These are phyloP conservation scores for Drosophila trapezifrons DNA, from an alignment of 1,140 invertebrate species.

Conservation along the genomic window DNA sequence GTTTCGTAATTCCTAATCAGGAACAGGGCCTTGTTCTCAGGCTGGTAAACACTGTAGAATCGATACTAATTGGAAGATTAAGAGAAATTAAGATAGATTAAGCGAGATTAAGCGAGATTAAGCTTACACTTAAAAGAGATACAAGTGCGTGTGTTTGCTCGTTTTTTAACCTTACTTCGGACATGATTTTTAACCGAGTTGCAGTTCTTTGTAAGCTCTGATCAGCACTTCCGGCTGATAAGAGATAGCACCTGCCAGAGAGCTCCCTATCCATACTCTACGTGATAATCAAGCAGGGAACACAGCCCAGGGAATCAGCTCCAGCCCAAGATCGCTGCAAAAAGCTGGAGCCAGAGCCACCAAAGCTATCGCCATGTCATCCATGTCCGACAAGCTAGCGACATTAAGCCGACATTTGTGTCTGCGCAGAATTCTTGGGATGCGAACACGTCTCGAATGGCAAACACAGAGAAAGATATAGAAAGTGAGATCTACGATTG, in stretches of 20 bases:
- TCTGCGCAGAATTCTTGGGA: constrained; percentile 11
- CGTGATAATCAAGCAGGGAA: constrained; percentile 21
- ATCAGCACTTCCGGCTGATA: constrained; percentile 8
- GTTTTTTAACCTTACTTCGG: background rate
- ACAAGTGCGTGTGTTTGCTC: background rate
- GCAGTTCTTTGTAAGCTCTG: background rate
- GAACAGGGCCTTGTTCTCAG: background rate
- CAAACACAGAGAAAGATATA: background rate
- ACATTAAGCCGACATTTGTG: background rate
- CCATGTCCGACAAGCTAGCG: constrained; percentile 25
- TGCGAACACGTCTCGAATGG: constrained; percentile 19
- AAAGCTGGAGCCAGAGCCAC: constrained; percentile 3
- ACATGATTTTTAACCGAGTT: constrained; percentile 17
- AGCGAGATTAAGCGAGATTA: no score
- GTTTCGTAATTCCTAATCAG: background rate
- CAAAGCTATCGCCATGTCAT: constrained; percentile 20
- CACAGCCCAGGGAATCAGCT: no score
- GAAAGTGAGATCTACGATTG: background rate
- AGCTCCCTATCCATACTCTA: constrained; percentile 12
- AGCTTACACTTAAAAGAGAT: background rate
- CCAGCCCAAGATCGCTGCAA: background rate
- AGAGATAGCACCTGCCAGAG: background rate
- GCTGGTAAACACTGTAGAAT: background rate
- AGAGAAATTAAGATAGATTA: no score
- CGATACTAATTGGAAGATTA: background rate